These are phyloP conservation scores for Microcebus ravelobensis DNA, from an alignment of 2,113 vertebrate species.

Conservation along the genomic window DNA sequence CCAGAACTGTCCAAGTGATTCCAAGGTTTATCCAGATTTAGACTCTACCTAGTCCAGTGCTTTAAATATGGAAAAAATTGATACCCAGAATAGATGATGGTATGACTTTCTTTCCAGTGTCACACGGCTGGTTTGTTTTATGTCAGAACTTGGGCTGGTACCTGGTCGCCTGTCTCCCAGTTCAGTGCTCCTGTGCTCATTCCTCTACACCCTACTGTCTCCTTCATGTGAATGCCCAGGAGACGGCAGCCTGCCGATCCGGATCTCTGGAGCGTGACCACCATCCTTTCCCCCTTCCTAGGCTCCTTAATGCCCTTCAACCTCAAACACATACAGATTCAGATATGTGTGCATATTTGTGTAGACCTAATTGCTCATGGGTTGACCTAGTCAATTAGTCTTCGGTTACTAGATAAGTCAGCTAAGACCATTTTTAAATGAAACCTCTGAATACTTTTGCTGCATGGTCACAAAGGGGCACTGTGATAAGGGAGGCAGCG, in stretches of 20 bases:
- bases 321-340: not conserved
- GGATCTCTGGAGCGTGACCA: not conserved
- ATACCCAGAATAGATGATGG: not conserved
- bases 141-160: not conserved
- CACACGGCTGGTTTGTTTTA: not conserved
- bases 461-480: not conserved
- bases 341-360: not conserved
- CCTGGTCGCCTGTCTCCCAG: not conserved
- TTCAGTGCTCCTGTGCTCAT: not conserved
- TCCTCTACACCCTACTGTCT: not conserved
- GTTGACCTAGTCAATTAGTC: not conserved
- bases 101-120: not conserved
- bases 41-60: not conserved
- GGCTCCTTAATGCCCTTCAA: not conserved
- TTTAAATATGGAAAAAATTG: not conserved
- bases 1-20: not conserved
- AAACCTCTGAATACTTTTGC: constrained; percentile 28
- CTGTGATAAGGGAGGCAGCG: not conserved
- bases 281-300: not conserved
- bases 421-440: not conserved
- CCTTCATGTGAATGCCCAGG: not conserved
- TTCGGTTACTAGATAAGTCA: not conserved
- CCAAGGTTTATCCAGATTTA: constrained; percentile 30
- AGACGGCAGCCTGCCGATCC: not conserved
- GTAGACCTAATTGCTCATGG: not conserved